Base-by-base conservation (phyloP, 1,140 invertebrate genomes). In the Brachionus rubens region DNA sequence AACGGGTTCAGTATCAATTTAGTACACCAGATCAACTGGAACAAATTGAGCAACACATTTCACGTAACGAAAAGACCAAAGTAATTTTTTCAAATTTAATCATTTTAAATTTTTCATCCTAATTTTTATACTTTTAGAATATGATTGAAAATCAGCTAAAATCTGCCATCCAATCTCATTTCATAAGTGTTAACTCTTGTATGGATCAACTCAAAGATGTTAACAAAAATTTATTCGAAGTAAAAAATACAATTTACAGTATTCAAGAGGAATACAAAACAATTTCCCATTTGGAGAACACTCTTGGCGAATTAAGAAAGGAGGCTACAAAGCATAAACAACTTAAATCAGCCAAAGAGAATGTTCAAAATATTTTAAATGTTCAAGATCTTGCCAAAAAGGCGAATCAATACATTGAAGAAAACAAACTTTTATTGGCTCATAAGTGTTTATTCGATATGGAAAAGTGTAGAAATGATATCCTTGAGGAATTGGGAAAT, bases 331-430 rank as follows among this genome's bases (percentile, higher is more conserved):
- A 43, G 28, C 48, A 75, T 19, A 75, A 54, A 33, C 72, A 75
- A 30, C 21, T 75, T 0, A 54, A 54, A 16, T 54, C 48, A 10
- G 72, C 72, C 30, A 54, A 75, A 41, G 72, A 54, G 33, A 75
- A 75, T 75, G 48, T 75, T 14, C 36, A 75, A 40, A 54, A 75
- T 59, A 75, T 75, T 43, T 5, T 75, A 47, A 75, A 75, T 43
- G 46, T 54, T 16, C 36, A 54, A 16, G 50, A 54, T 28, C n/a
- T 47, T 26, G 48, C 48, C 6, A 59, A 59, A 56, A 59, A 75
- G 41, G 72, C 72, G 10, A 19, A 75, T 28, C 26, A 75, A 19
- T 47, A 50, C n/a, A 75, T 75, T 26, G 72, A 41, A 3, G 40
- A 54, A 16, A 36, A 75, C 7, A 75, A 75, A 40, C 21, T 75